A percentile compares a stretch with the other conserved stretches of the same genome.
Conservation (phyloP, 1,140 invertebrate species). For the Papilio polyxenes region DNA sequence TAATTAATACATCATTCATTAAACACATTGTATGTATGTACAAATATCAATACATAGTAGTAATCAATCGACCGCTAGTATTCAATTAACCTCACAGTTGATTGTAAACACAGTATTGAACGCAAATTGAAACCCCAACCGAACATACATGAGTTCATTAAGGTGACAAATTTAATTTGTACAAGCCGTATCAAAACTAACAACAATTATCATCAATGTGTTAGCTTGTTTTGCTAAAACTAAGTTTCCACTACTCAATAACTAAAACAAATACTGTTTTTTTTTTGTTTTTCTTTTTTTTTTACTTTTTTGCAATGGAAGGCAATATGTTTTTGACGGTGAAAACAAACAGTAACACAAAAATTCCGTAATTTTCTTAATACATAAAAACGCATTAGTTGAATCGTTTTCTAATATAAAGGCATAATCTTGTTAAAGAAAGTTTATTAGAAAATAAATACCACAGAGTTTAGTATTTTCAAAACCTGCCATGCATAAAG, state of each 20-base stretch:
- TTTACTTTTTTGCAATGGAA: no score
- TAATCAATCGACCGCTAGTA: background rate
- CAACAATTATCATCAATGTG: background rate
- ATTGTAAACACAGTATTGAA: conserved; percentile 21
- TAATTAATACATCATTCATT: background rate
- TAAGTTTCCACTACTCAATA: no score
- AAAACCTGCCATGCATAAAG: no score
- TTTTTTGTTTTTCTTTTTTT: no score
- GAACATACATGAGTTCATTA: background rate
- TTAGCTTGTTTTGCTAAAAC: no score
- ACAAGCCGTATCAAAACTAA: background rate
- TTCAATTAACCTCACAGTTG: conserved; percentile 7
- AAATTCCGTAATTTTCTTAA: no score
- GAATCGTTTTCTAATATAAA: background rate
- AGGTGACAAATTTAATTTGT: background rate
- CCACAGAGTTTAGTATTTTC: background rate
- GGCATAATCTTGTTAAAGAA: background rate
- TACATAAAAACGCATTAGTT: no score
- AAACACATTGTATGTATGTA: background rate
- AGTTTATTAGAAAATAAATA: no score
- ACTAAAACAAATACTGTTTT: no score
- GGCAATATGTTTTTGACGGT: no score
- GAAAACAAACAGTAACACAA: no score
- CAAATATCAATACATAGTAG: background rate
- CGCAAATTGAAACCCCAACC: conserved; percentile 12